Base-by-base conservation (phyloP, 2,888 invertebrate species). In the Incurvaria masculella region DNA sequence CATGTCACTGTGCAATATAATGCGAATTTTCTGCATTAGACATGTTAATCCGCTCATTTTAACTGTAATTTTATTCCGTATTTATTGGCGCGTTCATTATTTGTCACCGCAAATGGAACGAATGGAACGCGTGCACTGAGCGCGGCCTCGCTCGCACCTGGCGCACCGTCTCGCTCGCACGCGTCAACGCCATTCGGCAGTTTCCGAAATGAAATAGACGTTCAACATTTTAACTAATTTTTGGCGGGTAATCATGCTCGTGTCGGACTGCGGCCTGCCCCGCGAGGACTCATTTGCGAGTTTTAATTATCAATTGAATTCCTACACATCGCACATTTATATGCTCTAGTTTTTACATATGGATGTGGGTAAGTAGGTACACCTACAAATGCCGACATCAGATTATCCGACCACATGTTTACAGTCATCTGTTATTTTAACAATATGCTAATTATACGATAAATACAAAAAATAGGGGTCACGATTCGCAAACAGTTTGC, bases 41-140 rank as follows among this genome's bases (percentile, higher is more conserved):
- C 75, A 78, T 75, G 78, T 78, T 76, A 78, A 78, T 78, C 75
- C 73, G 73, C 73, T 75, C 76, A 76, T 78, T 78, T 76, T 75
- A 75, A 75, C 75, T 71, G 74, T 78, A 78, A 76, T 78, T 78
- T 78, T 78, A 78, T 76, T 76, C 76, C 69, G 75, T 78, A 78
- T 78, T 78, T 78, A 78, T 78, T 76, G 76, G 72, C 66, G 75
- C 76, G 76, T 78, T 78, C 78, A 78, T 76, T 76, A 78, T 69
- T 70, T 65, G 54, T 51, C 63, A 78, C 78, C 76, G 68, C 76
- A 76, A 78, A n/a, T n/a, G n/a, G n/a, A n/a, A n/a, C n/a, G n/a
- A n/a, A n/a, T n/a, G n/a, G n/a, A n/a, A n/a, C n/a, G n/a, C n/a
- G 62, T 68, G 63, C 68, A 72, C 78, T 73, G 76, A 78, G 76